A percentile compares a stretch with the other conserved stretches of the same genome.
phyloP scores from a whole-genome alignment of 2,888 invertebrate genomes.

The Microplitis deprimator region DNA sequence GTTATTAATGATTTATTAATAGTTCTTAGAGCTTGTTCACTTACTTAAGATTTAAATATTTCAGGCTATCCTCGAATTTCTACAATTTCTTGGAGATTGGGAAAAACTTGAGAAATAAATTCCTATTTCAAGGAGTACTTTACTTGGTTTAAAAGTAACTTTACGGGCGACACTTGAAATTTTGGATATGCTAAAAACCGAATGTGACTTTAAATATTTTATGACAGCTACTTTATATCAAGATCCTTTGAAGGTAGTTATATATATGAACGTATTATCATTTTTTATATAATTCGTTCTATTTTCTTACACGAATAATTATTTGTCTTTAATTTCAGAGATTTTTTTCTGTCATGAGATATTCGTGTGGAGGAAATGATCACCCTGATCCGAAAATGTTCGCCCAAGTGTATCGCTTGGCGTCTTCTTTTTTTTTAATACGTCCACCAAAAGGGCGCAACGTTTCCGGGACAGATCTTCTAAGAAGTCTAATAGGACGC shows the following conservation, averaged over 20 bases:
- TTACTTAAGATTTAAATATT: neutral
- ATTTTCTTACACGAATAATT: neutral
- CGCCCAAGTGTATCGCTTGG: neutral
- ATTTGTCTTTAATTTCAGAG: conserved; percentile 35
- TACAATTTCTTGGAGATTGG: conserved; percentile 17
- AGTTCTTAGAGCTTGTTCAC: neutral
- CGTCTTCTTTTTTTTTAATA: neutral
- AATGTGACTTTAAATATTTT: conserved; percentile 10
- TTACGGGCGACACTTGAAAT: neutral
- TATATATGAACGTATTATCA: neutral
- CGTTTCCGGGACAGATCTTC: neutral
- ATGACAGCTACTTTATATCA: conserved; percentile 16
- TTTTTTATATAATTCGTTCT: neutral
- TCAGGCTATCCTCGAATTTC: neutral
- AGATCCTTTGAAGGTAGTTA: conserved; percentile 44
- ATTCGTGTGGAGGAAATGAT: conserved; percentile 46
- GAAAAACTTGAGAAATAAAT: conserved; percentile 6
- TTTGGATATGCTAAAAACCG: neutral
- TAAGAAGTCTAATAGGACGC: neutral
- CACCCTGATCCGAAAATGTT: conserved; percentile 43
- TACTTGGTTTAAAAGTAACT: neutral
- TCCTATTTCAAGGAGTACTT: neutral
- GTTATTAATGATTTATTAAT: neutral
- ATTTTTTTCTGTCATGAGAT: conserved; percentile 44
- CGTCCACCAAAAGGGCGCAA: conserved; percentile 20